Conservation (phyloP, 1,140 invertebrate species). For the Zaprionus capensis region DNA sequence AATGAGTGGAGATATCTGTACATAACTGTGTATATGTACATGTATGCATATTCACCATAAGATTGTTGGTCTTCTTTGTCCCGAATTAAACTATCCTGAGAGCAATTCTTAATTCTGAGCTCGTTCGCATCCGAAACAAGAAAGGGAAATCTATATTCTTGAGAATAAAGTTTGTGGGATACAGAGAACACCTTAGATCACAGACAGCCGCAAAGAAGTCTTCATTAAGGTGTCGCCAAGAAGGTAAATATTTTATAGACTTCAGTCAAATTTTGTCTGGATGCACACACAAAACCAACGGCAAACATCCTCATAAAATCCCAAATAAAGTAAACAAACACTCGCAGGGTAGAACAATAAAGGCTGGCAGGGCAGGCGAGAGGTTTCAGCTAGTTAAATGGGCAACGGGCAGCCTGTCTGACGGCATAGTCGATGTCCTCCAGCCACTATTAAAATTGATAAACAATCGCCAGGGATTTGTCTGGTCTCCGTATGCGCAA, state of each 20-base stretch:
- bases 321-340: conserved; percentile 52
- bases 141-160: background rate
- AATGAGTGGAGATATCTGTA: background rate
- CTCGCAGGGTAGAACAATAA: conserved; percentile 54
- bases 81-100: background rate
- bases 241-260: conserved; percentile 59
- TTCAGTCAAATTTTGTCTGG: conserved; percentile 53
- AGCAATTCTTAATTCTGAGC: background rate
- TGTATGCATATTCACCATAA: background rate
- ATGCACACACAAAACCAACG: conserved; percentile 53
- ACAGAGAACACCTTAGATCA: background rate
- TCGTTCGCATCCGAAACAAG: background rate
- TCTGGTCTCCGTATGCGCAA: conserved; percentile 23
- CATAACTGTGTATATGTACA: background rate
- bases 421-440: conserved; percentile 27
- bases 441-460: conserved; percentile 33
- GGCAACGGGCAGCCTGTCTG: conserved; percentile 56
- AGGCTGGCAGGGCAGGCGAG: background rate
- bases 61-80: background rate
- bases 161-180: background rate
- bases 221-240: conserved; percentile 22
- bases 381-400: conserved; percentile 22
- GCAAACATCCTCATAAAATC: conserved; percentile 59
- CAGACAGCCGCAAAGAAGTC: background rate
- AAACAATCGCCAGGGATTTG: conserved; percentile 49